phyloP scores from a whole-genome alignment of 2,797 vertebrate species.

The Meda fulgida region DNA sequence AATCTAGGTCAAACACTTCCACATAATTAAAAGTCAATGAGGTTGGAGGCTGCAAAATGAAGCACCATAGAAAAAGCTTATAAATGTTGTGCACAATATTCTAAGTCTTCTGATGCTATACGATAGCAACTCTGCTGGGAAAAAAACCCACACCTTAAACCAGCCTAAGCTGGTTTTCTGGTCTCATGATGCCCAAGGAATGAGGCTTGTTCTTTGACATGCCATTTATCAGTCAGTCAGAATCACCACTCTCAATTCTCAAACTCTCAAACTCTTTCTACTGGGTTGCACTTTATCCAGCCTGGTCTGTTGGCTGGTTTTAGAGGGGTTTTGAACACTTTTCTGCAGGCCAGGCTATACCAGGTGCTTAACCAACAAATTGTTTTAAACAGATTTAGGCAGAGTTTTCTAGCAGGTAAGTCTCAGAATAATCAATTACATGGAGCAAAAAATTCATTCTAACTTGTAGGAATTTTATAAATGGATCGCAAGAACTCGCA shows the following conservation, averaged over 20 bases:
- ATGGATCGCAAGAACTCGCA: neutral
- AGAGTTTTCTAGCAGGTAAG: neutral
- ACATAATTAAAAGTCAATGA: neutral
- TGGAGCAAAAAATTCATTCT: neutral
- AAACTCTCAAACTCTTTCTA: constrained; percentile 22
- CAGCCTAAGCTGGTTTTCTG: neutral
- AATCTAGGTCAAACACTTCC: neutral
- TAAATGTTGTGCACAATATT: too few species aligned
- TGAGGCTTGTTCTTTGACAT: neutral
- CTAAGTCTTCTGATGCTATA: neutral
- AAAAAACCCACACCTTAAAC: neutral
- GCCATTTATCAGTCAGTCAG: neutral
- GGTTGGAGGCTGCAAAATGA: neutral
- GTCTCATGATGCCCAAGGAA: neutral
- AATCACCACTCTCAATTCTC: neutral
- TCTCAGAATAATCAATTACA: neutral
- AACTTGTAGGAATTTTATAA: neutral
- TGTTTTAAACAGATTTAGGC: neutral
- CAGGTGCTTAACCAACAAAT: neutral
- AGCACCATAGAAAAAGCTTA: neutral
- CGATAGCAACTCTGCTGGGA: neutral
- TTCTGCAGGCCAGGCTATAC: neutral
- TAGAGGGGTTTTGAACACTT: neutral
- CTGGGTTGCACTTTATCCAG: constrained; percentile 55
- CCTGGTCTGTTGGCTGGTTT: neutral